Percentiles rank a stretch among this genome's conserved stretches.
Evolutionary conservation across 2,888 invertebrate species (phyloP).

Genomic region (Neoaliturus tenellus): DNA sequence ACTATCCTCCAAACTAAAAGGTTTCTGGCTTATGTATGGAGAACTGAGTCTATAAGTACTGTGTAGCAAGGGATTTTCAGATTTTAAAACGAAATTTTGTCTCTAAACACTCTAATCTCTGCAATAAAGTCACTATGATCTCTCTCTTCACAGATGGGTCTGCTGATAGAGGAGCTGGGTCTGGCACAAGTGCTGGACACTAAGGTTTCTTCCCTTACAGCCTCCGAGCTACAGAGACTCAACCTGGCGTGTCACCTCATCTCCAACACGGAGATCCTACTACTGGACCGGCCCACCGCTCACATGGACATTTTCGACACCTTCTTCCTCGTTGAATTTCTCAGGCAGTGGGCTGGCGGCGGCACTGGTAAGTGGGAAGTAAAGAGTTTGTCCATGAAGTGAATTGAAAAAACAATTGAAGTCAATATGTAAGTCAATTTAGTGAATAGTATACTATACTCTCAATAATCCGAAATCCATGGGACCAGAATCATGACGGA

Average conservation of each 20-base stretch:
- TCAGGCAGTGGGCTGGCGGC: conserved; percentile 89
- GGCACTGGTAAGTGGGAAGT: conserved; percentile 66
- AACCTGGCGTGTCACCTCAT: conserved; percentile 94
- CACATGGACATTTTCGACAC: conserved; percentile 97
- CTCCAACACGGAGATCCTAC: conserved; percentile 89
- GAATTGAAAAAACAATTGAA: no score
- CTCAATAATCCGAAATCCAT: no score
- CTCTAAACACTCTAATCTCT: not conserved
- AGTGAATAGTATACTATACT: no score
- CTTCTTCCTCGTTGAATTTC: conserved; percentile 95
- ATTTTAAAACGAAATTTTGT: no score
- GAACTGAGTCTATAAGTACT: no score
- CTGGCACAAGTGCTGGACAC: conserved; percentile 93
- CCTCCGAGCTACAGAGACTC: conserved; percentile 90
- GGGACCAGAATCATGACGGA: no score
- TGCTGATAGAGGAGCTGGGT: conserved; percentile 93
- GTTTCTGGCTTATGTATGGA: no score
- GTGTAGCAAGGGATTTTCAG: no score
- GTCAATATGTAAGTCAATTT: no score
- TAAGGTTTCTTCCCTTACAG: conserved; percentile 88
- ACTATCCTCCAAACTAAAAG: no score
- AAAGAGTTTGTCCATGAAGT: no score
- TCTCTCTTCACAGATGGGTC: conserved; percentile 82
- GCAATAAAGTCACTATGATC: no score
- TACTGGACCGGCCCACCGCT: conserved; percentile 91